Evolutionary conservation across 2,888 invertebrate genomes (phyloP), one percentile per base, ranked within the genome.

Genomic region (Anoplius nigerrimus): DNA sequence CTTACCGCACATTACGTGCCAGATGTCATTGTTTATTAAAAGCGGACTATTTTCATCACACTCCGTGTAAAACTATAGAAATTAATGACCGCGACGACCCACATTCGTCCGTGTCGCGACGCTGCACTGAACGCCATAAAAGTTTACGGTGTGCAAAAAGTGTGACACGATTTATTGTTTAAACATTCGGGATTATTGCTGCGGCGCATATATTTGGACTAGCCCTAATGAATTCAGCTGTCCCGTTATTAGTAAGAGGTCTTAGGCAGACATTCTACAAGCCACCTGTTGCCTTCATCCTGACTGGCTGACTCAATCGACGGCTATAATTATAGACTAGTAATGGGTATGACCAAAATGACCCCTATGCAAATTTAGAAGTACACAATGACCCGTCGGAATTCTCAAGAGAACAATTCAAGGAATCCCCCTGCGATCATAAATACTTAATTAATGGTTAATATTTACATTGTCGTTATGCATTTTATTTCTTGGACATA

Each of bases 211-310:
- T 48, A 48, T 48, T 48, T 48, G 48, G 48, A 48, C n/a, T 48
- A 15, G 16, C 16, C 48, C 48, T 48, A 57, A 34, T 34, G 34
- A 62, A 67, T 69, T 58, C 74, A 77, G 58, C 66, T 68, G 43
- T 21, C 24, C 53, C 52, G 61, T 71, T 71, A 67, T 75, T 75
- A 78, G 52, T 58, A 60, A 71, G 66, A 63, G 57, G 55, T 58
- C 58, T 68, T 45, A 22, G 58, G 56, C 54, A 45, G 21, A 34
- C 70, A 51, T 65, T 78, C 58, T 55, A 67, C 59, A 61, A 63
- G 62, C 76, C 79, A 79, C 78, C 76, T 79, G 78, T 76, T 79
- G 71, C 65, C 54, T 45, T 58, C 64, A 65, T 69, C 69, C 71
- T 73, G 62, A 65, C 58, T 55, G 51, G 4, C 18, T 57, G 15